Percentiles rank a stretch among this genome's conserved stretches.
phyloP scores from a whole-genome alignment of 2,113 vertebrate genomes.

The Syngnathoides biaculeatus region DNA sequence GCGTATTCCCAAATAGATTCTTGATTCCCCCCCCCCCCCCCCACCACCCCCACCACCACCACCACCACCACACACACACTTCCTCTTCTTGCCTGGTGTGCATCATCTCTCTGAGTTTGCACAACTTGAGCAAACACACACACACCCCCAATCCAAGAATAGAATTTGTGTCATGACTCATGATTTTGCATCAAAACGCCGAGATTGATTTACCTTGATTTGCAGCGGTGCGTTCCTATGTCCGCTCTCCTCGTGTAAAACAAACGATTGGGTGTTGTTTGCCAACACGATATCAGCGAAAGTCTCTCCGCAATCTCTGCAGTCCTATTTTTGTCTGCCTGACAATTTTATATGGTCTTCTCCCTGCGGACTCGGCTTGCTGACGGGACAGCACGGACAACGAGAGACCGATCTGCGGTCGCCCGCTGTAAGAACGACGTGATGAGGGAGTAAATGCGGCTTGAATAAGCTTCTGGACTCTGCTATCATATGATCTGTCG shows the following conservation, averaged over 20 bases:
- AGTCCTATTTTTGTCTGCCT: slow-evolving; percentile 65
- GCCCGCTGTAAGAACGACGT: slow-evolving; percentile 28
- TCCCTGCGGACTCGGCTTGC: slow-evolving; percentile 51
- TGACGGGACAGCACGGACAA: slow-evolving; percentile 54
- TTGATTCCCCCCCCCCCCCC: not conserved
- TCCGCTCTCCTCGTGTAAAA: slow-evolving; percentile 7
- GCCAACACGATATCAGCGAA: slow-evolving; percentile 28
- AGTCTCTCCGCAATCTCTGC: slow-evolving; percentile 47
- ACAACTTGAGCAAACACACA: slow-evolving; percentile 55
- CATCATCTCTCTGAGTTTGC: slow-evolving; percentile 55
- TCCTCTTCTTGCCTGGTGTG: slow-evolving; percentile 20
- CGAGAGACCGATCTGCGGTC: slow-evolving; percentile 35
- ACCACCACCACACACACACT: too few relatives aligned
- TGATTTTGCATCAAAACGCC: slow-evolving; percentile 65
- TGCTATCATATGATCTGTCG: slow-evolving; percentile 28
- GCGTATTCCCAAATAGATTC: slow-evolving; percentile 30
- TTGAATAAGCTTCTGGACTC: slow-evolving; percentile 9
- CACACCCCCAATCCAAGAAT: slow-evolving; percentile 63
- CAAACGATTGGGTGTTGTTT: slow-evolving; percentile 16
- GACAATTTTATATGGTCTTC: slow-evolving; percentile 51
- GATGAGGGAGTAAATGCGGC: slow-evolving; percentile 9
- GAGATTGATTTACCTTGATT: slow-evolving; percentile 43
- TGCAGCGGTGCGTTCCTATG: slow-evolving; percentile 15
- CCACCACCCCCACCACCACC: not conserved
- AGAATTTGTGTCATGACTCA: slow-evolving; percentile 63